phyloP scores from a whole-genome alignment of 2,888 invertebrate genomes.

The Drosophila niveifrons region DNA sequence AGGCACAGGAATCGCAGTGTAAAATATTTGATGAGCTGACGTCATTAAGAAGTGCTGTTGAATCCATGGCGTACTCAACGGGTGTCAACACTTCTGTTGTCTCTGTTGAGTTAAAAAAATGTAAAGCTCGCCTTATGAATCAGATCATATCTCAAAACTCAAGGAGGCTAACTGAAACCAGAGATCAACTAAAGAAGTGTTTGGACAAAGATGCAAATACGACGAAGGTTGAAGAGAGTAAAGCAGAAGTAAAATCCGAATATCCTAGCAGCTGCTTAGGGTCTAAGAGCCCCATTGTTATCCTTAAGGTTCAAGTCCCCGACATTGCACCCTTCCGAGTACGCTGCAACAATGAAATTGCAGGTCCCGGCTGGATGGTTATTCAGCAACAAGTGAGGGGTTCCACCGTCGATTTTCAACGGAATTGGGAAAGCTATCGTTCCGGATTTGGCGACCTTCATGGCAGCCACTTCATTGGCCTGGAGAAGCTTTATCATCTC shows the following conservation, averaged over 20 bases:
- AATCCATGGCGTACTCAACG: neutral
- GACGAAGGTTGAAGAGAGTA: neutral
- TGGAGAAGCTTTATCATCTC: conserved; percentile 3
- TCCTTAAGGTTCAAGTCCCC: neutral
- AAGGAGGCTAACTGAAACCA: too few relatives aligned
- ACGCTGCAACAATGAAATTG: neutral
- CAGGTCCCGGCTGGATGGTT: neutral
- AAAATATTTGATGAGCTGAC: neutral
- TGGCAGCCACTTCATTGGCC: neutral
- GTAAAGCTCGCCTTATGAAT: too few relatives aligned
- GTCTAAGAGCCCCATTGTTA: neutral
- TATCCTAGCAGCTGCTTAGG: neutral
- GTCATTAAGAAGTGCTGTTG: neutral
- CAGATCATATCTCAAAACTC: too few relatives aligned
- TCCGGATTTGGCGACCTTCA: neutral
- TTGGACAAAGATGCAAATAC: neutral
- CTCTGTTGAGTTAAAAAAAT: too few relatives aligned
- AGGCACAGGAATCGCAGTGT: neutral
- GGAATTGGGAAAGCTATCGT: neutral
- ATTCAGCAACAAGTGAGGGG: neutral
- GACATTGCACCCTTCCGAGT: neutral
- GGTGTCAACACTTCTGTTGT: too few relatives aligned
- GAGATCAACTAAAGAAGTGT: too few relatives aligned
- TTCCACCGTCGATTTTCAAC: neutral
- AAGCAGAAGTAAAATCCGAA: neutral